A percentile compares a stretch with the other conserved stretches of the same genome.
Conservation (phyloP, 2,113 vertebrate species). For the Psammodynastes pulverulentus region DNA sequence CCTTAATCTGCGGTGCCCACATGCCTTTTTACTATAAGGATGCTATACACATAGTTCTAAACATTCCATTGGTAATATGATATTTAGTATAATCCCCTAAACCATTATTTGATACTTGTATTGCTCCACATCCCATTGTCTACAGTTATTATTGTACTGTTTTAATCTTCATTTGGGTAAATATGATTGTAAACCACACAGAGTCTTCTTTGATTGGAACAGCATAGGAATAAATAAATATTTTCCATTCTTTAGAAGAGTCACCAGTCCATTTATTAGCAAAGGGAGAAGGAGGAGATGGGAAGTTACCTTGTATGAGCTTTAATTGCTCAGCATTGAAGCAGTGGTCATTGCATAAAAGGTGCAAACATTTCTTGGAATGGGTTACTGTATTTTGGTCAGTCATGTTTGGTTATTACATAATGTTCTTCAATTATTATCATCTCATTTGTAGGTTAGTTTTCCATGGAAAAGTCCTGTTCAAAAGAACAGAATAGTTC, state of each 20-base stretch:
- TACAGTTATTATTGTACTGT: neutral
- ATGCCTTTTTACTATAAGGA: neutral
- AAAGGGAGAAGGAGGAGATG: neutral
- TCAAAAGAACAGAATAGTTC: neutral
- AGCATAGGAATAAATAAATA: neutral
- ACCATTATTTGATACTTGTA: neutral
- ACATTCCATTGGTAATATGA: neutral
- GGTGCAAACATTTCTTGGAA: neutral
- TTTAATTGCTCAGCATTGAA: neutral
- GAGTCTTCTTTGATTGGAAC: neutral
- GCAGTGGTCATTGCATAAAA: neutral
- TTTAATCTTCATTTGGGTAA: neutral
- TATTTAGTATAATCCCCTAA: neutral
- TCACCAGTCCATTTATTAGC: neutral
- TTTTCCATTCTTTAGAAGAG: neutral
- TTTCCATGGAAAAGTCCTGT: neutral
- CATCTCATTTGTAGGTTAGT: neutral
- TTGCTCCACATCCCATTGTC: neutral
- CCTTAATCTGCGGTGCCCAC: neutral
- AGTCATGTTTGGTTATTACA: neutral
- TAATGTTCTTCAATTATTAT: neutral
- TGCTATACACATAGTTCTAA: neutral
- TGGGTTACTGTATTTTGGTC: neutral
- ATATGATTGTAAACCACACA: neutral
- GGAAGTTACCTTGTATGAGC: neutral